Evolutionary conservation across 2,113 vertebrate species (phyloP), one percentile per base, ranked within the genome.

Genomic region (Neopipo cinnamomea): DNA sequence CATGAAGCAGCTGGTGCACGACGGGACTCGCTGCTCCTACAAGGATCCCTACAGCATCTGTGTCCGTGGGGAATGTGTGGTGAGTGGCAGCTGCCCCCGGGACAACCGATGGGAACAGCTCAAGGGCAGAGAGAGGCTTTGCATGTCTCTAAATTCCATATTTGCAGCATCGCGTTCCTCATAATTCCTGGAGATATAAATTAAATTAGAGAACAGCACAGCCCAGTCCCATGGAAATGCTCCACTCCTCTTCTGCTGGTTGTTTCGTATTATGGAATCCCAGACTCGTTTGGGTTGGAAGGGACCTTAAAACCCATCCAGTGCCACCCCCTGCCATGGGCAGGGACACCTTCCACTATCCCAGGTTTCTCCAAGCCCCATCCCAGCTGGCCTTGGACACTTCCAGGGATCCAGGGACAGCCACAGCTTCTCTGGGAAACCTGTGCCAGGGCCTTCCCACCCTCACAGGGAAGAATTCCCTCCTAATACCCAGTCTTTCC

Each of bases 41-140:
- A 99, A 98, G 93, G 99, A 99, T 33, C 98, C 99, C 0, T 99
- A 99, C 93, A 99, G 99, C 96, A 98, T 99, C 47, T 99, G 99
- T 28, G 99, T 99, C 58, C 98, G 99, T 3, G 99, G 99, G 28
- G 99, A 99, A 46, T 99, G 99, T 35, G 99, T 99, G 98, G 99
- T 99, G 95, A 99, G 99, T 97, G 61, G 4, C 47, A 7, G 13
- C 78, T 50, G 21, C 58, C 61, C 27, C 2, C 1, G n/a, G 49
- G 25, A 42, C 67, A 73, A 0, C 31, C 21, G 8, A 17, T 3
- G 28, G 46, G 25, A 24, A 8, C 33, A 39, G 46, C 42, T 44
- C 37, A 3, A 0, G 0, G 12, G 25, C 81, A 27, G 65, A 49
- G 65, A 13, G 0, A 7, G 41, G 11, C 61, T 37, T 31, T 3